These are phyloP conservation scores for Periophthalmus magnuspinnatus DNA, from an alignment of 2,797 vertebrate species.

Conservation along the genomic window DNA sequence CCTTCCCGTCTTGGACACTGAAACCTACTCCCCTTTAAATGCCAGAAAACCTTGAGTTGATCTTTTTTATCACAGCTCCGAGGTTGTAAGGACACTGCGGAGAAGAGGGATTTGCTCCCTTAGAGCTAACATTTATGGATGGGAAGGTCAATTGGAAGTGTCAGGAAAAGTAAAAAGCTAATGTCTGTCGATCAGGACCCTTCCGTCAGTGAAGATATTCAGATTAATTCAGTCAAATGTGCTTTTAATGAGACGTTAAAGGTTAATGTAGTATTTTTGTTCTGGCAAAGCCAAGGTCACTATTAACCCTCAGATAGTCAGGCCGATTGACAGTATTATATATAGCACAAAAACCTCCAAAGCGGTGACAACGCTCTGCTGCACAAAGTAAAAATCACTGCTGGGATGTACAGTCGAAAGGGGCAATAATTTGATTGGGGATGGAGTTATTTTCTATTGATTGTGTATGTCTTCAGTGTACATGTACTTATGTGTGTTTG, in stretches of 20 bases:
- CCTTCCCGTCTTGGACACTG: conserved; percentile 48
- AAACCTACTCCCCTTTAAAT: conserved; percentile 33
- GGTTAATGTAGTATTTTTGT: conserved; percentile 51
- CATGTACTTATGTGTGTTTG: conserved; percentile 70
- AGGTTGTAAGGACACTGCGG: conserved; percentile 18
- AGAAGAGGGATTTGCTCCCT: conserved; percentile 29
- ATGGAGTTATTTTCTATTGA: conserved; percentile 70
- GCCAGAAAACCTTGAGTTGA: conserved; percentile 35
- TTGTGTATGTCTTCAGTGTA: conserved; percentile 70
- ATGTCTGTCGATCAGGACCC: conserved; percentile 49
- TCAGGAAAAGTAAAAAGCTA: conserved; percentile 32
- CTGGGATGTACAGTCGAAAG: conserved; percentile 79
- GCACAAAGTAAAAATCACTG: conserved; percentile 78
- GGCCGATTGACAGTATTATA: conserved; percentile 31
- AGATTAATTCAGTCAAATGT: conserved; percentile 54
- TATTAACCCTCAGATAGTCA: conserved; percentile 56
- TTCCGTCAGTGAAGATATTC: conserved; percentile 29
- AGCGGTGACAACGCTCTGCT: conserved; percentile 73
- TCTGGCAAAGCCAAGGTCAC: conserved; percentile 56
- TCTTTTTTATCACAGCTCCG: conserved; percentile 32
- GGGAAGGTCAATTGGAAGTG: conserved; percentile 46
- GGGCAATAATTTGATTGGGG: conserved; percentile 73
- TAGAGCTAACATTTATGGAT: conserved; percentile 38
- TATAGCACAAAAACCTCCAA: conserved; percentile 73
- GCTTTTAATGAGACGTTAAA: conserved; percentile 65